Conservation (phyloP, 1,140 invertebrate genomes). For the Coelopa frigida region DNA sequence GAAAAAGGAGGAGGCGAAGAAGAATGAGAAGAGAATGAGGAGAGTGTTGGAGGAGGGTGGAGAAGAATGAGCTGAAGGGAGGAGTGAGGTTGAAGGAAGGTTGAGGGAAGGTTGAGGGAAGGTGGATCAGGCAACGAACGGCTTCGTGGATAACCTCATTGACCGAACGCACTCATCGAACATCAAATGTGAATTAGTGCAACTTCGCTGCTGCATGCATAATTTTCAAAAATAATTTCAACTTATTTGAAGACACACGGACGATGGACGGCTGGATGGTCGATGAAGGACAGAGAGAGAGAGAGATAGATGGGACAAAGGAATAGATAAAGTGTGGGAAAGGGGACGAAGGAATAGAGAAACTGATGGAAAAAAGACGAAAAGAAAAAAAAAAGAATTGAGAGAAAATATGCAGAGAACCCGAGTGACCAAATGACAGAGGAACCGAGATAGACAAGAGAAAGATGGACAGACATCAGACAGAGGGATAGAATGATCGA, state of each 20-base stretch:
- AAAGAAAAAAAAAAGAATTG: background rate
- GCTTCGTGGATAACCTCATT: constrained; percentile 44
- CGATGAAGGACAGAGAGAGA: background rate
- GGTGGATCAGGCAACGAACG: too few species aligned
- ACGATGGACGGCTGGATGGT: background rate
- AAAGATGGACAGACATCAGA: background rate
- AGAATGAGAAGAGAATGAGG: too few species aligned
- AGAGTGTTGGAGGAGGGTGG: too few species aligned
- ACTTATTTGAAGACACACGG: background rate
- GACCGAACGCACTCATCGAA: constrained; percentile 40
- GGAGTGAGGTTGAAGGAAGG: too few species aligned
- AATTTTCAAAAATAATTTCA: constrained; percentile 1
- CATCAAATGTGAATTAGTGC: constrained; percentile 46
- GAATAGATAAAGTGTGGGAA: background rate
- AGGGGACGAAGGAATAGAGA: too few species aligned
- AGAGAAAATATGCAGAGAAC: background rate
- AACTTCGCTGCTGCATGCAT: constrained; percentile 15
- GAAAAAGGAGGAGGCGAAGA: too few species aligned
- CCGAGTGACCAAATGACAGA: background rate
- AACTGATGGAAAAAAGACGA: background rate
- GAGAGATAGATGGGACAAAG: background rate
- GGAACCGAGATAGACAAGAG: background rate
- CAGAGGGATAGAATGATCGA: background rate
- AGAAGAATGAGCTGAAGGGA: too few species aligned
- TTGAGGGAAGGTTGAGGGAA: too few species aligned